phyloP scores from a whole-genome alignment of 1,140 invertebrate genomes.

The Drosophila sp. region DNA sequence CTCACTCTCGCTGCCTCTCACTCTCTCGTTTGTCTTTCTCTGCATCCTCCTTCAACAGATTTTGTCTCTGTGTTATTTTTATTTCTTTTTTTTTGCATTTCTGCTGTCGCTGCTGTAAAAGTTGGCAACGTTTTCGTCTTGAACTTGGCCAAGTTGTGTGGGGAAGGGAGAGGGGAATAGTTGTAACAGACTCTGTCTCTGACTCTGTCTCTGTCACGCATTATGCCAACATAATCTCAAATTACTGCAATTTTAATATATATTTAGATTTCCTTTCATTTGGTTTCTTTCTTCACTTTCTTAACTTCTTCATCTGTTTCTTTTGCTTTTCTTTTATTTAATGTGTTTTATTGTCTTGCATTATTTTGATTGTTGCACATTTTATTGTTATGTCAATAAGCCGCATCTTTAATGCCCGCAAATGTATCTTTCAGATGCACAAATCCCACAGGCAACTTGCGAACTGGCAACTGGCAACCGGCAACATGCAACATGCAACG shows the following conservation, averaged over 20 bases:
- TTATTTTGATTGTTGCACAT: slow-evolving; percentile 72
- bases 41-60: background rate
- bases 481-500: background rate
- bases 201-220: slow-evolving; percentile 27
- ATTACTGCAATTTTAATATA: slow-evolving; percentile 77
- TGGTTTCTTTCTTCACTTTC: slow-evolving; percentile 4
- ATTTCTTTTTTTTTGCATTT: slow-evolving; percentile 24
- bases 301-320: slow-evolving; percentile 6
- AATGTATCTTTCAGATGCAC: slow-evolving; percentile 27
- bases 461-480: no score
- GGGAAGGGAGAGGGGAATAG: background rate
- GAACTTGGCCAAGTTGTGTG: slow-evolving; percentile 5
- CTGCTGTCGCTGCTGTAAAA: slow-evolving; percentile 69
- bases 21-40: background rate
- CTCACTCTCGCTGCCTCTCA: no score
- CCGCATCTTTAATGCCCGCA: slow-evolving; percentile 59
- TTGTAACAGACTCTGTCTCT: background rate
- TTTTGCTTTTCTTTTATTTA: slow-evolving; percentile 20
- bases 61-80: slow-evolving; percentile 37
- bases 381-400: slow-evolving; percentile 75
- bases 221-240: slow-evolving; percentile 77
- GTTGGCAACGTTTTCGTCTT: slow-evolving; percentile 49
- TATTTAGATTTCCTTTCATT: slow-evolving; percentile 40
- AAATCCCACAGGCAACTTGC: no score
- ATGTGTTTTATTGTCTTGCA: slow-evolving; percentile 52